Percentiles rank a stretch among this genome's conserved stretches.
Conservation (phyloP, 2,888 invertebrate species). For the Eutolmus rufibarbis region DNA sequence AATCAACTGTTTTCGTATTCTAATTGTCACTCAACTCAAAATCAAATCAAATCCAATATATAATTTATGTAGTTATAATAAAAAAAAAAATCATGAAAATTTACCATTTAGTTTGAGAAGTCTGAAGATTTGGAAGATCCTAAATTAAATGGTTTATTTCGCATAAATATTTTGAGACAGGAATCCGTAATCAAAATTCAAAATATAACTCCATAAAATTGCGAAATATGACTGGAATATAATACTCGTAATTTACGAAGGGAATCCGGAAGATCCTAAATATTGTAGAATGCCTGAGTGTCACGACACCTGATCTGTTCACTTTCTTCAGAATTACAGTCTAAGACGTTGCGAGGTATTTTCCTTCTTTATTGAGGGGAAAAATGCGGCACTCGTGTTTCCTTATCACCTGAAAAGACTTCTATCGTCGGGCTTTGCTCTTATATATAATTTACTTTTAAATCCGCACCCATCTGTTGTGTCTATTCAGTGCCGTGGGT, state of each 20-base stretch:
- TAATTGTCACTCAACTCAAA: no score
- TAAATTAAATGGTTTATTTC: not conserved
- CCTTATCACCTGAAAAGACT: not conserved
- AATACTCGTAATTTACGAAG: not conserved
- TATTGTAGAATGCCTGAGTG: not conserved
- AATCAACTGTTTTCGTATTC: no score
- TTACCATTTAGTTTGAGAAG: no score
- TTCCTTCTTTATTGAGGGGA: not conserved
- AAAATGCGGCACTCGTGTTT: not conserved
- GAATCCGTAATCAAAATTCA: not conserved
- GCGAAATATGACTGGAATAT: no score
- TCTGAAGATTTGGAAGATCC: no score
- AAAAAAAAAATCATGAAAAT: no score
- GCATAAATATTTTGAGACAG: not conserved
- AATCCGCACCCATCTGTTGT: not conserved
- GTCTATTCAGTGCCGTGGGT: not conserved
- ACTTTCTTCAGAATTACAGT: not conserved
- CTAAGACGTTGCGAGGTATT: not conserved
- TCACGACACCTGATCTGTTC: not conserved
- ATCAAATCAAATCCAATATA: no score
- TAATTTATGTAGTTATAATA: no score
- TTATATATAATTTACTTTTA: not conserved
- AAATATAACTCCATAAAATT: not conserved
- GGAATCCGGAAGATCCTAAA: not conserved
- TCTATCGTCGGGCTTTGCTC: not conserved